Base-by-base conservation (phyloP, 2,888 invertebrate species). In the Heliconius ismenius region DNA sequence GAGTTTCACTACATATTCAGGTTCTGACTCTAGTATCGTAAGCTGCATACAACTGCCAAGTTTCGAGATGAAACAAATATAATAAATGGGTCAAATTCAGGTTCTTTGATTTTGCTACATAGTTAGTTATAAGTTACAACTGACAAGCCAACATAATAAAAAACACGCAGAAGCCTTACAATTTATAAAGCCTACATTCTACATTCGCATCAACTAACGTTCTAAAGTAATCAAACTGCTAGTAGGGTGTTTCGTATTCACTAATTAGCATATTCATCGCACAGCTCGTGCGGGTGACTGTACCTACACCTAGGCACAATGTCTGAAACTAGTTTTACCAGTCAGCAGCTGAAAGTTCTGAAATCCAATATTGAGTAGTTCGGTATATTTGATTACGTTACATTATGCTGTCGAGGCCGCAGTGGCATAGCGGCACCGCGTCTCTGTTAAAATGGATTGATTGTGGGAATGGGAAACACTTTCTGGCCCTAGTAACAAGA, bases 261-360 rank as follows among this genome's bases (percentile, higher is more conserved):
- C 9, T 36, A 32, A 70, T 58, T 70, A 70, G 15, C 54, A 58
- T 54, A 69, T 69, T 28, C 28, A 69, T 54, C 21, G 28, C 24
- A n/a, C 28, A 54, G 54, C 58, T 70, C n/a, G 32, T 9, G 32
- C 24, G 0, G 13, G 58, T 2, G 21, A 36, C 58, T 70, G 69
- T 32, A 32, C 32, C 21, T 10, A 58, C n/a, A 15, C 43, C 54
- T 69, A 58, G 13, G 70, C 6, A 54, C 69, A 58, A 58, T 58
- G 70, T 36, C n/a, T 58, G 32, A 58, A 32, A 70, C 70, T 36
- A 15, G 39, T 67, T 24, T 24, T 4, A 15, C 67, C 9, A 69
- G 32, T n/a, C 24, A 70, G 58, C n/a, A n/a, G 73, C 54, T 70
- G 62, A 26, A 60, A 73, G 39, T 73, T 36, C 60, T 39, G 62